phyloP scores from a whole-genome alignment of 2,888 invertebrate genomes.

The Chrysodeixis includens region DNA sequence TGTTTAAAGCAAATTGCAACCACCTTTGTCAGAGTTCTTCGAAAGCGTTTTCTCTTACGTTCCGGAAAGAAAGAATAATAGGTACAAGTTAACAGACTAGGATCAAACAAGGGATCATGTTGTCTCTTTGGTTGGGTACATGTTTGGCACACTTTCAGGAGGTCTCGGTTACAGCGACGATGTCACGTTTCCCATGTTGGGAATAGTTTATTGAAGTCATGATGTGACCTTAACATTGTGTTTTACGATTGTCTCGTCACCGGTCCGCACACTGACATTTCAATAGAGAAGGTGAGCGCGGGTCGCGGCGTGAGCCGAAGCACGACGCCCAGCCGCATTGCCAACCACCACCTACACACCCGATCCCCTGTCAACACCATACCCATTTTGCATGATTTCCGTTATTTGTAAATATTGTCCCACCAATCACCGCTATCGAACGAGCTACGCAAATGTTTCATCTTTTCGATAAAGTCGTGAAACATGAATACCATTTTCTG shows the following conservation, averaged over 20 bases:
- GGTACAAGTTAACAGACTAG: constrained; percentile 49
- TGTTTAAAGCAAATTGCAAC: constrained; percentile 11
- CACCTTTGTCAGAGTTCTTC: constrained; percentile 11
- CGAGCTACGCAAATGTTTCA: constrained; percentile 64
- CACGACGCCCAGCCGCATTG: constrained; percentile 76
- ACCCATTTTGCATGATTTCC: constrained; percentile 66
- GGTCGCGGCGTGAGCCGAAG: constrained; percentile 84
- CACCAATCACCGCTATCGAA: constrained; percentile 65
- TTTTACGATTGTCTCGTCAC: constrained; percentile 89
- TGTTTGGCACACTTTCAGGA: constrained; percentile 84
- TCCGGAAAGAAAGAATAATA: constrained; percentile 49
- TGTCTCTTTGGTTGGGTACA: constrained; percentile 74
- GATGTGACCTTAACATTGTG: constrained; percentile 89
- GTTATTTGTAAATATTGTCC: constrained; percentile 62
- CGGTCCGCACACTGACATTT: constrained; percentile 86
- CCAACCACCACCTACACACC: constrained; percentile 67
- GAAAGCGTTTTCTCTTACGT: constrained; percentile 35
- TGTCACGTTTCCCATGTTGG: constrained; percentile 87
- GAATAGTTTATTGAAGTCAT: constrained; percentile 89
- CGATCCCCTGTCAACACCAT: constrained; percentile 58
- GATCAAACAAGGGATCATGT: constrained; percentile 70
- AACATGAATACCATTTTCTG: constrained; percentile 68
- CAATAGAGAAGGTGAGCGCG: constrained; percentile 86
- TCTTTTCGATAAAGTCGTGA: constrained; percentile 69
- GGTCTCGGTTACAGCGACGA: constrained; percentile 80